These are phyloP conservation scores for Punctoribates punctum DNA, from an alignment of 2,888 invertebrate species.

Conservation along the genomic window DNA sequence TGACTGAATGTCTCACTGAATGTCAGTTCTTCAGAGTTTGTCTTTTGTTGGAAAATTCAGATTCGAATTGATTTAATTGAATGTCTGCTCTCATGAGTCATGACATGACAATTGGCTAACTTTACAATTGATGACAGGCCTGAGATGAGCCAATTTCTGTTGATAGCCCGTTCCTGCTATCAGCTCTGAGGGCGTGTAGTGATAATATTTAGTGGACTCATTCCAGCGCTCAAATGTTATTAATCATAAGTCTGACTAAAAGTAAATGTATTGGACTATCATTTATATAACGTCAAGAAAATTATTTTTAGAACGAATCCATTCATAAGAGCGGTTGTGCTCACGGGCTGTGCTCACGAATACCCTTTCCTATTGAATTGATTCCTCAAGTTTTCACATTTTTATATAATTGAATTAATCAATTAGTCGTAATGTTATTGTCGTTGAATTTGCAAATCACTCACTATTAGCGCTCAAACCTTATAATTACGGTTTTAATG, in stretches of 20 bases:
- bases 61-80: not conserved
- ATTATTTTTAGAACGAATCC: conserved; percentile 16
- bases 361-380: too few species aligned
- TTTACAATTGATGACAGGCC: not conserved
- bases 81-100: not conserved
- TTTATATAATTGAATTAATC: too few species aligned
- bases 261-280: not conserved
- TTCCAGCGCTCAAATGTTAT: not conserved
- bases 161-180: not conserved
- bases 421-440: too few species aligned
- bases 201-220: conserved; percentile 25
- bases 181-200: not conserved
- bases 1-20: too few species aligned
- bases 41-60: not conserved
- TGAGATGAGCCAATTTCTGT: too few species aligned
- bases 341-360: too few species aligned
- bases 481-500: too few species aligned
- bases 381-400: too few species aligned
- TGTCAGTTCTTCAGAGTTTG: too few species aligned
- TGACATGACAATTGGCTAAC: not conserved
- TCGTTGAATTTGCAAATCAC: too few species aligned
- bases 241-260: conserved; percentile 2
- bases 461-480: too few species aligned
- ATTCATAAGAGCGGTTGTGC: too few species aligned
- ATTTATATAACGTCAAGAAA: conserved; percentile 16